Conservation (phyloP, 2,113 vertebrate genomes). For the Pycnonotus jocosus region DNA sequence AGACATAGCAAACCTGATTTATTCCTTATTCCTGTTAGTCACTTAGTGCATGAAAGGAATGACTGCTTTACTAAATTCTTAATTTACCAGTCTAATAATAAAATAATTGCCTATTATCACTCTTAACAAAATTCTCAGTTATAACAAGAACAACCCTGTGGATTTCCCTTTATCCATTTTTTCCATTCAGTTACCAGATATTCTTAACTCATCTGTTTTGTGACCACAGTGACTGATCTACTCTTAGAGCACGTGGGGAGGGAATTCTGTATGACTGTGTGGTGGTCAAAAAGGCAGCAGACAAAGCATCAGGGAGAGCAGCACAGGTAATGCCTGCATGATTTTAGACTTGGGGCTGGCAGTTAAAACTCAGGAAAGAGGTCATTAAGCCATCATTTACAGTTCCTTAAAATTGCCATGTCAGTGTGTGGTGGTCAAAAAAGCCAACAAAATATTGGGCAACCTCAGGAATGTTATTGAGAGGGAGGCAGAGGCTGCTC, state of each 20-base stretch:
- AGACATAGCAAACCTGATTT: not conserved
- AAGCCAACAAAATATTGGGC: not conserved
- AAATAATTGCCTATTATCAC: not conserved
- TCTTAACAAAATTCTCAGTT: not conserved
- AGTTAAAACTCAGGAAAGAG: not conserved
- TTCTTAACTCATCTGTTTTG: not conserved
- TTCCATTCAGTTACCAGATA: not conserved
- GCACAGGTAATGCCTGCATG: not conserved
- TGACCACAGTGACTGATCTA: not conserved
- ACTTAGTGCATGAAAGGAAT: not conserved
- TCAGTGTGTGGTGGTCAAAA: not conserved
- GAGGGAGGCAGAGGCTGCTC: not conserved
- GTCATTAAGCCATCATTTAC: not conserved
- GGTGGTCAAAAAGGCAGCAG: not conserved
- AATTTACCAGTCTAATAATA: not conserved
- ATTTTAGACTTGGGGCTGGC: not conserved
- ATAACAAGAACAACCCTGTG: not conserved
- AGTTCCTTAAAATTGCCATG: rapidly evolving
- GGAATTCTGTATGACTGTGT: not conserved
- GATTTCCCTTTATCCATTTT: not conserved
- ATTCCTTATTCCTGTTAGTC: not conserved
- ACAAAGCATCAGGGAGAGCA: not conserved
- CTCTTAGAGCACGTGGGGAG: not conserved
- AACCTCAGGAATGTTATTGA: not conserved
- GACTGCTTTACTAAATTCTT: not conserved